These are phyloP conservation scores for Pristionchus japonicus DNA, from an alignment of 2,888 invertebrate genomes.

Conservation along the genomic window DNA sequence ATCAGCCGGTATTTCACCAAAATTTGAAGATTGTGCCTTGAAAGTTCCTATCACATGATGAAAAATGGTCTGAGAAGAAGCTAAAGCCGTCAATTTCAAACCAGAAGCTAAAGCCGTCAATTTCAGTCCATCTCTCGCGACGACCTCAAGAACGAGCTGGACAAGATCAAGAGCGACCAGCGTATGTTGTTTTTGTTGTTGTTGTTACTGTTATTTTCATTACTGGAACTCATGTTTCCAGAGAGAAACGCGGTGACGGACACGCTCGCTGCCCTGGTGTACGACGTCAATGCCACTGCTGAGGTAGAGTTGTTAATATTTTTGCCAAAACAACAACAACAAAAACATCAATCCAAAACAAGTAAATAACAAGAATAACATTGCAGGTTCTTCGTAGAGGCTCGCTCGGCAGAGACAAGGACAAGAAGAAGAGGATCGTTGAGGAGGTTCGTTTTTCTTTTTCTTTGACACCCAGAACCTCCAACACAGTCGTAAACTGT, in stretches of 20 bases:
- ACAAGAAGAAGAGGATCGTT: slow-evolving; percentile 59
- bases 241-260: slow-evolving; percentile 73
- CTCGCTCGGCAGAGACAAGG: slow-evolving; percentile 59
- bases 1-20: no score
- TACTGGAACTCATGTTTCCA: slow-evolving; percentile 49
- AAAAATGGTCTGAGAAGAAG: no score
- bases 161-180: slow-evolving; percentile 69
- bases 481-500: neutral
- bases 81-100: slow-evolving; percentile 8
- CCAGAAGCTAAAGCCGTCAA: slow-evolving; percentile 50
- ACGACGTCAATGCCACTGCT: slow-evolving; percentile 74
- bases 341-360: neutral
- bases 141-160: slow-evolving; percentile 70
- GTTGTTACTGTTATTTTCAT: neutral
- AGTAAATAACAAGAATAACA: neutral
- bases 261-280: slow-evolving; percentile 74
- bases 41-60: no score
- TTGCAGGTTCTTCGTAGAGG: slow-evolving; percentile 54
- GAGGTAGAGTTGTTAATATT: slow-evolving; percentile 57
- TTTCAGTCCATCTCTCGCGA: slow-evolving; percentile 64
- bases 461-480: no score
- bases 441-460: slow-evolving; percentile 37
- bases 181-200: slow-evolving; percentile 50
- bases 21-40: no score
- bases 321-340: neutral